Evolutionary conservation across 2,888 invertebrate species (phyloP), one percentile per base, ranked within the genome.

Genomic region (Holacanthella duospinosa): DNA sequence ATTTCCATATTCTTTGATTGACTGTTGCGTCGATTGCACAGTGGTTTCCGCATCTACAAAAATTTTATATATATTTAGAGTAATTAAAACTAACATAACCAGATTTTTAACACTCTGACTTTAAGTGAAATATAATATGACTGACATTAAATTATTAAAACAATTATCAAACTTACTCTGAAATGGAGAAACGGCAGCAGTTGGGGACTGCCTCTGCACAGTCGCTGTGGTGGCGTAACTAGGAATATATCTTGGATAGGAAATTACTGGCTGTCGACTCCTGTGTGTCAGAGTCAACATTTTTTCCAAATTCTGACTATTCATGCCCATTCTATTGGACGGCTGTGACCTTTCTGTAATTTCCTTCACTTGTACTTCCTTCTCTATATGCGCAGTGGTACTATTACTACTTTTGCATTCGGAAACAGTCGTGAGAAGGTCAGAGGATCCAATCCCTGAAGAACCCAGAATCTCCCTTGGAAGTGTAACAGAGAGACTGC

Each of bases 201-300:
- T n/a, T n/a, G n/a, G n/a, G n/a, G n/a, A n/a, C n/a, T n/a, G n/a
- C n/a, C n/a, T n/a, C n/a, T n/a, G n/a, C n/a, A n/a, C n/a, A n/a
- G n/a, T n/a, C n/a, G n/a, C n/a, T n/a, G n/a, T n/a, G n/a, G 6
- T 53, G 9, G 57, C 69, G 63, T 68, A 69, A 56, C 69, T 68
- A 2, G 71, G 71, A 53, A 71, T 65, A 28, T 71, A 71, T 58
- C 67, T 70, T 16, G 71, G 71, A 55, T 70, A 70, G 2, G 66
- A 63, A 9, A 71, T 71, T 24, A 66, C 63, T 26, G 66, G 63
- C 26, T 58, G 57, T 36, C 25, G 26, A 59, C 27, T 36, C 44
- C 16, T 60, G 55, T 2, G 59, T 56, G 19, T 43, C 27, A 6
- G 27, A 29, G 26, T 60, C 55, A 16, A 26, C 24, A 19, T 48